Conservation (phyloP, 2,113 vertebrate species). For the Pelecanus crispus region DNA sequence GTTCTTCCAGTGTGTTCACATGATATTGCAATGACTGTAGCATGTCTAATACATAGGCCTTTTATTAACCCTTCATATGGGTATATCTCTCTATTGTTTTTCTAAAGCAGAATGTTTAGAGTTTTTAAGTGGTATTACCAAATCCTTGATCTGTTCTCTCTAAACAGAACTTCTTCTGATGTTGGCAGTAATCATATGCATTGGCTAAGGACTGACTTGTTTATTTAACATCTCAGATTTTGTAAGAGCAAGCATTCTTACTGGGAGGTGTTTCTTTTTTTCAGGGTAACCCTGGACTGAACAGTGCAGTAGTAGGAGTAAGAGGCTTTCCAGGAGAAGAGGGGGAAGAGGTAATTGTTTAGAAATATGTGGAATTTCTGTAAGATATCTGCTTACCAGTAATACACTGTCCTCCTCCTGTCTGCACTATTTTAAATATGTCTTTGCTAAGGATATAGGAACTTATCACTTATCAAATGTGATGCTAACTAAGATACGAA, state of each 20-base stretch:
- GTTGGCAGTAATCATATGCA: too few relatives aligned
- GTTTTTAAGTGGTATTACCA: background rate
- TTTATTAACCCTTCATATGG: background rate
- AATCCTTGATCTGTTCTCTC: background rate
- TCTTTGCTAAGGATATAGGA: background rate
- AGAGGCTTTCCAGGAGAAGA: slow-evolving; percentile 33
- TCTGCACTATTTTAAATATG: background rate
- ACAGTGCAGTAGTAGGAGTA: slow-evolving; percentile 13
- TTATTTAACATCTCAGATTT: background rate
- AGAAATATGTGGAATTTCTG: background rate
- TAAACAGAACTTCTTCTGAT: background rate
- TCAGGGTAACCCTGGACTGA: slow-evolving; percentile 52
- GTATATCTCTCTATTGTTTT: background rate
- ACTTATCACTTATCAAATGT: background rate
- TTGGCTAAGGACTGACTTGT: background rate
- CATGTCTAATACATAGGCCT: background rate
- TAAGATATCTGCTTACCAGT: background rate
- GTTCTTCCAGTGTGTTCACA: background rate
- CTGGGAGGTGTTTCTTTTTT: background rate
- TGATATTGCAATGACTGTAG: background rate
- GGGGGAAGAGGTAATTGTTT: slow-evolving; percentile 36
- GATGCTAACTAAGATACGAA: background rate
- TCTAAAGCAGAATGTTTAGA: background rate
- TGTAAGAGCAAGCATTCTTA: background rate
- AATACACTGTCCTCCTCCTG: background rate